Conservation (phyloP, 2,888 invertebrate species). For the Diarsia mendica region DNA sequence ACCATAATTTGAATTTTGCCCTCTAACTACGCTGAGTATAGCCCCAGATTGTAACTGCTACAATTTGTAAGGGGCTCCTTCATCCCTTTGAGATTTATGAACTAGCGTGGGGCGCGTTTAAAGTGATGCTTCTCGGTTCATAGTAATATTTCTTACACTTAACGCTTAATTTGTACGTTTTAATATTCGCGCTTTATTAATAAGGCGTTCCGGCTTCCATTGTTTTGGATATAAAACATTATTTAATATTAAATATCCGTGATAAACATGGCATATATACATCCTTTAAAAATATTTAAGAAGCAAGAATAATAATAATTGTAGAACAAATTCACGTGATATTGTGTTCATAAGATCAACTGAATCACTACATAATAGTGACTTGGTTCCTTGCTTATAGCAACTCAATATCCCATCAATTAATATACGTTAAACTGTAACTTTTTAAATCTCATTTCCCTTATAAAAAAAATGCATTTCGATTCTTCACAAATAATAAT, state of each 20-base stretch:
- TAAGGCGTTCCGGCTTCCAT: neutral
- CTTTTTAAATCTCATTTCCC: neutral
- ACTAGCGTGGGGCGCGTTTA: neutral
- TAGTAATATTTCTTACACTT: neutral
- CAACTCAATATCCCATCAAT: neutral
- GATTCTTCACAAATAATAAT: neutral
- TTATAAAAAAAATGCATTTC: neutral
- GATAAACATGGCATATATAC: too few species aligned
- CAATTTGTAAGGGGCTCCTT: constrained; percentile 51
- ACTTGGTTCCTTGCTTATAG: neutral
- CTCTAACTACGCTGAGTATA: constrained; percentile 5
- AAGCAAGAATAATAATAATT: neutral
- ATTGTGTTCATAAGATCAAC: neutral
- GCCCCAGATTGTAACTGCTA: constrained; percentile 31
- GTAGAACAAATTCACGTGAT: neutral
- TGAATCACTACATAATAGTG: neutral
- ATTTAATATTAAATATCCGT: too few species aligned
- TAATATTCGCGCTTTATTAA: neutral
- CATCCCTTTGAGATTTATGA: constrained; percentile 45
- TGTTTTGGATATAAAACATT: too few species aligned
- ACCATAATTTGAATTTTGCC: constrained; percentile 38
- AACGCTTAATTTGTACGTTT: neutral
- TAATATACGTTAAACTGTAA: neutral
- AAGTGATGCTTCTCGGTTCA: neutral
- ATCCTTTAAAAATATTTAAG: too few species aligned